Base-by-base conservation (phyloP, 64 coral and sea anemone genomes). In the Orbicella faveolata region DNA sequence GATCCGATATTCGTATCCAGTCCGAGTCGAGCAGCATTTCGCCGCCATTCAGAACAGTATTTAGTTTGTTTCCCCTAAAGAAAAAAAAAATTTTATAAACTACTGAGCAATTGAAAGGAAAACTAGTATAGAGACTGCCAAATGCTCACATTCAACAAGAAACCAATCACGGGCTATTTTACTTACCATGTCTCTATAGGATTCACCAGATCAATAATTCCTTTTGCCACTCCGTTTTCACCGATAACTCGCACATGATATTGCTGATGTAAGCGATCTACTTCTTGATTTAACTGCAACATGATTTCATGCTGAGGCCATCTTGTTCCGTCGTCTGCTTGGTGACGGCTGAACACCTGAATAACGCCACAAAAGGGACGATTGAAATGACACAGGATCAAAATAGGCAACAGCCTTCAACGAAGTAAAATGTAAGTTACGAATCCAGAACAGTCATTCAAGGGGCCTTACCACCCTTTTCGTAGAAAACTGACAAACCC, bases 221-320 rank as follows among this genome's bases (percentile, higher is more conserved):
- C 94, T 86, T 95, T 98, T 9, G 96, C 96, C 52, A 98, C 94
- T 20, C 96, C 96, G 69, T 98, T 98, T 85, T 98, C 96, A 41
- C 96, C 96, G 19, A 93, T 93, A 13, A 85, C 89, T 44, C 94
- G 73, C 36, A 98, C 91, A 51, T 98, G 96, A 87, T 92, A 98
- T 68, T 98, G 96, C 20, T 95, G 96, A 80, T 98, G 96, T 1
- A 98, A 21, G 17, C 61, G 55, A n/a, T 98, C 96, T 8, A 98
- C 96, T 52, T 93, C 84, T 57, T 89, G 83, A 44, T 98, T 95
- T 34, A 98, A 87, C 61, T 52, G 55, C 52, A 61, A 63, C 96
- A 98, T 98, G 23, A 91, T 94, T 37, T 89, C 74, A 55, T 98
- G 91, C 36, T 96, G 91, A 4, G 83, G 91, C 88, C 89, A 90